Base-by-base conservation (phyloP, 2,888 invertebrate genomes). In the Polylopha cassiicola region DNA sequence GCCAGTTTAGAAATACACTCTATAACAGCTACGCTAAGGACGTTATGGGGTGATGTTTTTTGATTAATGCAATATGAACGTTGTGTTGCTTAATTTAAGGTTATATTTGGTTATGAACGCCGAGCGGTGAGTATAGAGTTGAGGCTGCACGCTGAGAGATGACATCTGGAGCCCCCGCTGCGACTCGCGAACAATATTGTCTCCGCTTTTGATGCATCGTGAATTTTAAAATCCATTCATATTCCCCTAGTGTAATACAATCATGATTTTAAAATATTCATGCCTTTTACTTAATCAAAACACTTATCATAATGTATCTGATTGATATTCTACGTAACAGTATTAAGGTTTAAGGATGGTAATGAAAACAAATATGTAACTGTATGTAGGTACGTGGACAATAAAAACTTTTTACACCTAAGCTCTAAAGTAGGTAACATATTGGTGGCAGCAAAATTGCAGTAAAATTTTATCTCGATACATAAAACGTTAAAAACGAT, bases 151-250 rank as follows among this genome's bases (percentile, higher is more conserved):
- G 81, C 80, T 76, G 81, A 63, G 81, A 81, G 84, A 85, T 84
- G 84, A 77, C 84, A 84, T 84, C 82, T 82, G 62, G 75, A 61
- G 65, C 70, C 67, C 82, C 84, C 66, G 76, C 79, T 70, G 84
- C 51, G 82, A 62, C 69, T 69, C 67, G 81, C 68, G 75, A 84
- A 84, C 84, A 81, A 81, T 81, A 82, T 82, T 82, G 84, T 84
- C 75, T 79, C 79, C 73, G 65, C 72, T 68, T 70, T 36, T 76
- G 76, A 76, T 69, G 73, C 67, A 73, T 72, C 68, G 72, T 80
- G 72, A 80, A 76, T 78, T 79, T 77, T 74, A 72, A 78, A 78
- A 75, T 80, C 74, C 73, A 78, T 77, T 78, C 77, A 77, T 77
- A 75, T 73, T 74, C 68, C 70, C 71, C 52, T 58, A 61, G 55